These are phyloP conservation scores for Cydia fagiglandana DNA, from an alignment of 1,140 invertebrate species.

Conservation along the genomic window DNA sequence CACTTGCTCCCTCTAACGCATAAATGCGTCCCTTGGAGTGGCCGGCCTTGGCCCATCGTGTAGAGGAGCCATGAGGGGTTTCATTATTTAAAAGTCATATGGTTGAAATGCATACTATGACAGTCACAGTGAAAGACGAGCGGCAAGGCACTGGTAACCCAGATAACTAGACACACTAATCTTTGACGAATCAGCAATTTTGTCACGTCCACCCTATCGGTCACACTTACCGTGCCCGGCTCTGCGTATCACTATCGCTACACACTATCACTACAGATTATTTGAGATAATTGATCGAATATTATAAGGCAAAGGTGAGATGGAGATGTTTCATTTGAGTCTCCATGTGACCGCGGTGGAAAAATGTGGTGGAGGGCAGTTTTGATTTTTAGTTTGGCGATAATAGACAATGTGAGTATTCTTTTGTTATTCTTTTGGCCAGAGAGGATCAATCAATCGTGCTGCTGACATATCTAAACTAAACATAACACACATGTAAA, in stretches of 20 bases:
- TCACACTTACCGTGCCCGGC: not conserved
- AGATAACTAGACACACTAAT: slow-evolving; percentile 20
- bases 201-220: slow-evolving; percentile 23
- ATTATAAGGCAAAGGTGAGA: slow-evolving; percentile 21
- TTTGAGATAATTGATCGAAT: slow-evolving; percentile 25
- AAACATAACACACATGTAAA: too few species aligned
- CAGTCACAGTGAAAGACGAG: not conserved
- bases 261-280: slow-evolving; percentile 13
- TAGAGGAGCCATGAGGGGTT: too few species aligned
- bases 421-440: slow-evolving; percentile 35
- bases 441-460: too few species aligned
- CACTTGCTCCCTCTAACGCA: too few species aligned
- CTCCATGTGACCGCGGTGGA: slow-evolving; percentile 43
- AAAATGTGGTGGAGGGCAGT: slow-evolving; percentile 44
- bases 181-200: slow-evolving; percentile 13
- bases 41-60: too few species aligned
- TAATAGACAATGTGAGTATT: slow-evolving; percentile 47
- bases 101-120: not conserved
- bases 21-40: too few species aligned
- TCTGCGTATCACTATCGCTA: not conserved
- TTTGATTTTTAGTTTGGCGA: slow-evolving; percentile 38
- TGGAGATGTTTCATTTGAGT: slow-evolving; percentile 33
- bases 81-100: too few species aligned
- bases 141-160: not conserved
- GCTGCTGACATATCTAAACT: too few species aligned